Base-by-base conservation (phyloP, 2,797 vertebrate genomes). In the Jordanella pulchra region DNA sequence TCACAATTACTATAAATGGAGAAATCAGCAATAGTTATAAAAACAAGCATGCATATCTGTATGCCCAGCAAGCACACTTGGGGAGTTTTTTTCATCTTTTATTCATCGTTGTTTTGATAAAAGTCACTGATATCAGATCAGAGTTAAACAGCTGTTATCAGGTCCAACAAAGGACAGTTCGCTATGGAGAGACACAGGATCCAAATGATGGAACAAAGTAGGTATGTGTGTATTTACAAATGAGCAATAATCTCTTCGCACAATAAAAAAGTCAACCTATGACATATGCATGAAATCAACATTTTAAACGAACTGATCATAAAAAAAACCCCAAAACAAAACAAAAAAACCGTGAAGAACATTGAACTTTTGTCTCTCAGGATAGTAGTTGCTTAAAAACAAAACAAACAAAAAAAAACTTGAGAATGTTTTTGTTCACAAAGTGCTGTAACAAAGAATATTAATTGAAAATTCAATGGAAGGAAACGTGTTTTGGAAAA, bases 1-100 rank as follows among this genome's bases (percentile, higher is more conserved):
- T 86, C 67, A 87, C 84, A 72, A 84, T 72, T 78, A 86, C 77
- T 81, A 87, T 82, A 88, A 78, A 90, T 76, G 77, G 83, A 83
- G 68, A 86, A 89, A 86, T 86, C 69, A 80, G 81, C 80, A 69
- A 51, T 25, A 61, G 69, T 1, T 69, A 77, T 42, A 84, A 87
- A 87, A 89, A 69, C 54, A 13, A 27, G 17, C 53, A 84, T 67
- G 55, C 76, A 79, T 72, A 75, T 67, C 56, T 68, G 60, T 63
- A 65, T 75, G 3, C 79, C 70, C 81, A 77, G 71, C 73, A 82
- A 50, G 56, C n/a, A 14, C 51, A 84, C 23, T 3, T 13, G 50
- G 10, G 44, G 27, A 79, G 82, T 58, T 65, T 81, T 39, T 3
- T 72, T 67, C 72, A 75, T 81, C 72, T 71, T 39, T 1, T 39